These are phyloP conservation scores for Thalpophila matura DNA, from an alignment of 2,888 invertebrate species.

Conservation along the genomic window DNA sequence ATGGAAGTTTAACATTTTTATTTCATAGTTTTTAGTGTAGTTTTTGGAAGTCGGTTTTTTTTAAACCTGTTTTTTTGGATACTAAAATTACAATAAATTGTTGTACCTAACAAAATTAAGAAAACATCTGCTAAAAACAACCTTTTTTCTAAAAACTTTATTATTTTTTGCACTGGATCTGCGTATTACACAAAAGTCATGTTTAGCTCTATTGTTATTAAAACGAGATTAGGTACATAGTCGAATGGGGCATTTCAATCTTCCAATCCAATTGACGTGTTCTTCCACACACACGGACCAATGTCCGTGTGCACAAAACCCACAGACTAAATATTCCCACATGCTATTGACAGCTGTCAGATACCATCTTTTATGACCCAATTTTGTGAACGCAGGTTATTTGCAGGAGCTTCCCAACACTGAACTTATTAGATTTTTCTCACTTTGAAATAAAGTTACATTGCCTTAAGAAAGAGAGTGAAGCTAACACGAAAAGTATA, in stretches of 20 bases:
- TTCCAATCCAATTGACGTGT: neutral
- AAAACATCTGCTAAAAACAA: too few relatives aligned
- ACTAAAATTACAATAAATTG: too few relatives aligned
- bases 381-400: constrained; percentile 28
- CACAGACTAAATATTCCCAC: constrained; percentile 10
- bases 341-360: constrained; percentile 43
- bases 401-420: constrained; percentile 8
- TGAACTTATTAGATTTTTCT: constrained; percentile 35
- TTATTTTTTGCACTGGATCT: too few relatives aligned
- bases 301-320: neutral
- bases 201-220: too few relatives aligned
- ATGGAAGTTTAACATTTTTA: too few relatives aligned
- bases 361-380: constrained; percentile 12
- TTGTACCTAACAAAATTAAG: too few relatives aligned
- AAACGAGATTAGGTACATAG: neutral
- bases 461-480: constrained; percentile 15
- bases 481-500: neutral
- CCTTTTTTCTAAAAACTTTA: too few relatives aligned
- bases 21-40: too few relatives aligned
- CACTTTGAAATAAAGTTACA: constrained; percentile 40
- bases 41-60: too few relatives aligned
- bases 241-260: neutral
- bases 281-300: too few relatives aligned
- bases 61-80: too few relatives aligned
- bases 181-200: too few relatives aligned